Conservation (phyloP, 1,140 invertebrate species). For the Achatina immaculata region DNA sequence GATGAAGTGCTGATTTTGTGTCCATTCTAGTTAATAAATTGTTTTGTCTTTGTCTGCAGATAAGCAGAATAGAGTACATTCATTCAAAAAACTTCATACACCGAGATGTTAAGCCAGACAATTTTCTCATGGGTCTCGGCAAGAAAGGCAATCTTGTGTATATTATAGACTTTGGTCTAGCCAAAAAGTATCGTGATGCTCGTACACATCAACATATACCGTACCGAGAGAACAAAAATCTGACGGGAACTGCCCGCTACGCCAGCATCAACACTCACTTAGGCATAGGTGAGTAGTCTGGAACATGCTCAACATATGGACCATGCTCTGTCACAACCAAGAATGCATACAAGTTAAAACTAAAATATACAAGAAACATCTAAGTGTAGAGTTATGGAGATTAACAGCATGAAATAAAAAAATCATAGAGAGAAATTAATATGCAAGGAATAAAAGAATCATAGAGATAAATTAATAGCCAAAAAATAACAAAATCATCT, state of each 20-base stretch:
- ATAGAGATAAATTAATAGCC: no score
- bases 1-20: no score
- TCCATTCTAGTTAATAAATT: no score
- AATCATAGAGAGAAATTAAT: no score
- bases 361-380: no score
- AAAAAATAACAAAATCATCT: no score
- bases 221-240: constrained; percentile 75
- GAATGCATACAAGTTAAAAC: no score
- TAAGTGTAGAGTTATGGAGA: no score
- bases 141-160: constrained; percentile 78
- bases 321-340: no score
- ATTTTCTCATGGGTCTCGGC: constrained; percentile 99
- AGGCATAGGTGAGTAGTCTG: constrained; percentile 71
- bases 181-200: constrained; percentile 76
- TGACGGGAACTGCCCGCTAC: constrained; percentile 75
- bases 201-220: constrained; percentile 74
- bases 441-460: no score
- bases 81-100: constrained; percentile 98
- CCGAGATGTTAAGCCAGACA: constrained; percentile 98
- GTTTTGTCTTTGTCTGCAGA: constrained; percentile 75
- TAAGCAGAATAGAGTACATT: constrained; percentile 96
- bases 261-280: constrained; percentile 75
- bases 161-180: constrained; percentile 80
- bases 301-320: no score
- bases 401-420: no score